Evolutionary conservation across 1,140 invertebrate genomes (phyloP).

Genomic region (Ylistrum balloti): DNA sequence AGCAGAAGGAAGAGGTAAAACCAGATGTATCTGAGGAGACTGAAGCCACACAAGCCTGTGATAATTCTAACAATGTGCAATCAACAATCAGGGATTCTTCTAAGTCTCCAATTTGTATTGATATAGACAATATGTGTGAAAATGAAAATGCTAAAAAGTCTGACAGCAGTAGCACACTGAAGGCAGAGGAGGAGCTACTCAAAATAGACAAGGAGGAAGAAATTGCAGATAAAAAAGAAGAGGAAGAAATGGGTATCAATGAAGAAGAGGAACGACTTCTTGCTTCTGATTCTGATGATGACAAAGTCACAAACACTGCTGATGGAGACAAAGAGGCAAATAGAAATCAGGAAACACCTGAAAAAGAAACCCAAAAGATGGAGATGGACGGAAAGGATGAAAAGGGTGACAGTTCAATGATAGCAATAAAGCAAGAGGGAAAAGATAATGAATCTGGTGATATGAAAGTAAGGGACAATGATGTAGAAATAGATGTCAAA

Average conservation of each 20-base stretch:
- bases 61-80: slow-evolving; percentile 8
- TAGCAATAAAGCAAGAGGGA: neutral
- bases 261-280: slow-evolving; percentile 54
- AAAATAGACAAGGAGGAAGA: neutral
- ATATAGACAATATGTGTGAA: neutral
- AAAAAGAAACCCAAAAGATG: slow-evolving; percentile 45
- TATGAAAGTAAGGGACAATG: slow-evolving; percentile 45
- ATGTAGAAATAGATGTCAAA: slow-evolving; percentile 5
- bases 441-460: slow-evolving; percentile 7
- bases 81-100: neutral
- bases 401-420: neutral
- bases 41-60: neutral
- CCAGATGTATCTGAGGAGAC: neutral
- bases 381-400: slow-evolving; percentile 8
- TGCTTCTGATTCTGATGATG: slow-evolving; percentile 20
- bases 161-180: neutral
- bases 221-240: neutral
- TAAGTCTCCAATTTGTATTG: neutral
- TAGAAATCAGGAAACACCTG: neutral
- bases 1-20: neutral
- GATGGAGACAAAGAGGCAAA: neutral
- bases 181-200: neutral
- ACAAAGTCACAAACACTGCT: neutral
- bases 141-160: neutral
- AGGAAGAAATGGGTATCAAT: slow-evolving; percentile 42